Percentiles rank a stretch among this genome's conserved stretches.
Evolutionary conservation across 2,797 vertebrate species (phyloP).

Genomic region (Microhierax caerulescens): DNA sequence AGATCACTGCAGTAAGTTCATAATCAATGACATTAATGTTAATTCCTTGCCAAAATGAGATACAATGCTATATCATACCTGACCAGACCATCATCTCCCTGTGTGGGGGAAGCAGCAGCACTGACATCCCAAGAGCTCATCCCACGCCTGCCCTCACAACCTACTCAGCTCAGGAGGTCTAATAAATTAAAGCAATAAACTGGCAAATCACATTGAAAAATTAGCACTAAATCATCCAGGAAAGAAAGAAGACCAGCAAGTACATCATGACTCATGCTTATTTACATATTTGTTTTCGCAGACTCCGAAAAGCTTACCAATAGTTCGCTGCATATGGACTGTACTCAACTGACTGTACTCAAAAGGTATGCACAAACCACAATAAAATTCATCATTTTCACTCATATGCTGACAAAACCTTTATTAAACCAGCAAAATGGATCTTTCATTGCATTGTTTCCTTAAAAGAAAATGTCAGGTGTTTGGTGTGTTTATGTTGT

Average conservation of each 20-base stretch:
- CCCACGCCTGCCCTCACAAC: not conserved
- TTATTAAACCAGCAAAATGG: not conserved
- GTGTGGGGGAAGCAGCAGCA: not conserved
- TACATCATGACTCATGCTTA: not conserved
- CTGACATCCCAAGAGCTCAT: not conserved
- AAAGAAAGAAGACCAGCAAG: not conserved
- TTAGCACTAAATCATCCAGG: not conserved
- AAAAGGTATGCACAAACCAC: not conserved
- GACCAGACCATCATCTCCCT: not conserved
- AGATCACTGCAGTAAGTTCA: not conserved
- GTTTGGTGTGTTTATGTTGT: not conserved
- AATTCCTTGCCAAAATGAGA: not conserved
- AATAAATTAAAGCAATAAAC: not conserved
- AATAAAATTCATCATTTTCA: not conserved
- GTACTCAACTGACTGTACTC: not conserved
- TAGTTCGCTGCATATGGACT: not conserved
- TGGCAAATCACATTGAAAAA: not conserved
- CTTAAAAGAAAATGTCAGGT: not conserved
- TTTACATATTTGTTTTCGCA: slow-evolving; percentile 4
- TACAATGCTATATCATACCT: not conserved
- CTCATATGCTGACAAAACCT: not conserved
- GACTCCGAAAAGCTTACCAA: not conserved
- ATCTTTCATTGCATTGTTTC: not conserved
- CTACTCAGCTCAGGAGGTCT: not conserved
- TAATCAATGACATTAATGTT: not conserved